Conservation (phyloP, 2,888 invertebrate species). For the Pyrrhosoma nymphula region DNA sequence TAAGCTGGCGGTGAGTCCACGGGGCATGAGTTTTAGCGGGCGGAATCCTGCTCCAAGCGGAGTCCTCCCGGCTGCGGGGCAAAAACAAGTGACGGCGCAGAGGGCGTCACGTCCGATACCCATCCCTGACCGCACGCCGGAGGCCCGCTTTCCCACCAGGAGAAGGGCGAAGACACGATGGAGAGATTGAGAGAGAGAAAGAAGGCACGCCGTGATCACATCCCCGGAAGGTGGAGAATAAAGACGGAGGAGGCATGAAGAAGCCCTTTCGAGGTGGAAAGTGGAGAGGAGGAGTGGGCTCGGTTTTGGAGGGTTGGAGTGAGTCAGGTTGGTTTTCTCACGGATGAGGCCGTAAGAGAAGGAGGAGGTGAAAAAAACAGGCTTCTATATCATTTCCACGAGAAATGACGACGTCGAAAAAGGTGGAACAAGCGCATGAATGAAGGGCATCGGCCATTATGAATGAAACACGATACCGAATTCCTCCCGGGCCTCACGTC, state of each 20-base stretch:
- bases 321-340: slow-evolving; percentile 3
- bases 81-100: background rate
- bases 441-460: slow-evolving; percentile 5
- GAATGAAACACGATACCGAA: slow-evolving; percentile 38
- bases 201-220: background rate
- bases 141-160: background rate
- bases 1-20: too few relatives aligned
- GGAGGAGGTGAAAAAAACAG: background rate
- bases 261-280: background rate
- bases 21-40: background rate
- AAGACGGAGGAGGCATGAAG: background rate
- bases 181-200: too few relatives aligned
- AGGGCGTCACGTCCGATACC: background rate
- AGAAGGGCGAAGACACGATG: background rate
- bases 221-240: background rate
- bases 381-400: background rate
- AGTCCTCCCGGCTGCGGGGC: background rate
- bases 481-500: background rate
- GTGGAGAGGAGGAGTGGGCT: background rate
- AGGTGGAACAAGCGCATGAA: background rate
- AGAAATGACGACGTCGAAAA: background rate
- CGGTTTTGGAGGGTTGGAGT: too few relatives aligned
- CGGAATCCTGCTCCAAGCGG: background rate
- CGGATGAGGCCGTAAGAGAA: background rate
- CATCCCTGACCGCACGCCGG: background rate